Percentiles rank a stretch among this genome's conserved stretches.
These are phyloP conservation scores for Stomatorhinus walkeri DNA, from an alignment of 2,797 vertebrate species.

Conservation along the genomic window DNA sequence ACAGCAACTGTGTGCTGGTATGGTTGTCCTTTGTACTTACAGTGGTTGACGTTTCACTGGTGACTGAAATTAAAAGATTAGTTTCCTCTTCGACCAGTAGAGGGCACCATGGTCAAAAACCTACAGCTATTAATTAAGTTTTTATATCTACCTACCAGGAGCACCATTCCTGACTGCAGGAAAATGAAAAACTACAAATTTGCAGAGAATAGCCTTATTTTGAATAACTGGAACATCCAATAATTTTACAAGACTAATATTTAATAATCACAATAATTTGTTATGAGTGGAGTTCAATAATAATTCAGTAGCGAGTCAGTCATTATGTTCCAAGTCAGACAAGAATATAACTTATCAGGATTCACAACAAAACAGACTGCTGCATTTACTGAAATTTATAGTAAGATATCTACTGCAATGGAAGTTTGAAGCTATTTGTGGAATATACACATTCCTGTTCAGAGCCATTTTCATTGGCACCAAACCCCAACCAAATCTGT, in stretches of 20 bases:
- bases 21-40: not conserved
- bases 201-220: not conserved
- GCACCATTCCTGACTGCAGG: not conserved
- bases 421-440: not conserved
- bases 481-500: not conserved
- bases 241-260: not conserved
- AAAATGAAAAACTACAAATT: not conserved
- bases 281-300: not conserved
- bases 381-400: not conserved
- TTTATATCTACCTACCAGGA: not conserved
- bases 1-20: not conserved
- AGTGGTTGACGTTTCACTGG: not conserved
- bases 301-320: not conserved
- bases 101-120: not conserved
- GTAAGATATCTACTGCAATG: not conserved
- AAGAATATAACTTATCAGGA: not conserved
- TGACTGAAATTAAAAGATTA: not conserved
- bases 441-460: not conserved
- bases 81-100: not conserved
- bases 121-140: not conserved
- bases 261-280: not conserved
- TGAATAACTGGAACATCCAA: not conserved
- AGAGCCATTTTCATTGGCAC: not conserved
- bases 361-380: conserved; percentile 4
- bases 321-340: not conserved